These are phyloP conservation scores for Nymphalis io DNA, from an alignment of 1,140 invertebrate species.

Conservation along the genomic window DNA sequence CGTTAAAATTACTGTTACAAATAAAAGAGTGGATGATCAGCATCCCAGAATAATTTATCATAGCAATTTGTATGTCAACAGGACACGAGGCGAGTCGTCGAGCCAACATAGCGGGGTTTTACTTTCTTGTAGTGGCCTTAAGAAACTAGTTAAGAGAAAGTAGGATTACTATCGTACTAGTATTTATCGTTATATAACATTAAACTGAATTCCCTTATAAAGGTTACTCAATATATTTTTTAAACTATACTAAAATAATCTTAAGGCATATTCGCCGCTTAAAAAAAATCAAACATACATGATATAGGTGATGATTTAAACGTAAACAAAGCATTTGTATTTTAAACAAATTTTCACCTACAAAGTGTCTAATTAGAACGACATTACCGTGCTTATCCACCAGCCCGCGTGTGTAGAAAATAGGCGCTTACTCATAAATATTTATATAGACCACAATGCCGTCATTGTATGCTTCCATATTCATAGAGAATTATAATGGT, in stretches of 20 bases:
- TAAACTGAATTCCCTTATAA: constrained; percentile 32
- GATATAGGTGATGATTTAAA: constrained; percentile 11
- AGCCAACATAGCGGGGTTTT: constrained; percentile 75
- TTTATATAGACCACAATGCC: constrained; percentile 72
- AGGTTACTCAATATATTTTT: neutral
- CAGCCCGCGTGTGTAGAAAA: constrained; percentile 71
- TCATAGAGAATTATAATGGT: constrained; percentile 77
- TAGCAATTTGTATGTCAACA: constrained; percentile 75
- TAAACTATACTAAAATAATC: neutral
- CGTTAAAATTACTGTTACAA: constrained; percentile 33
- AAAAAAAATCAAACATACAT: neutral
- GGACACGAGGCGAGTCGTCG: constrained; percentile 65
- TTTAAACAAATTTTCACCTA: constrained; percentile 67
- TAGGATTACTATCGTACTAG: constrained; percentile 69
- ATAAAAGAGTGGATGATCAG: constrained; percentile 28
- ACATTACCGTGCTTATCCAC: constrained; percentile 71
- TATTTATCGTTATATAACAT: constrained; percentile 71
- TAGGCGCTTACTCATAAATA: constrained; percentile 76
- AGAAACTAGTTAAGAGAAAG: constrained; percentile 79
- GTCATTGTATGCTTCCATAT: constrained; percentile 74
- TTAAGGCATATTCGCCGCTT: neutral
- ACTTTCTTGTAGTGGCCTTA: constrained; percentile 77
- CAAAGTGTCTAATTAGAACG: constrained; percentile 66
- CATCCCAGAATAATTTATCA: constrained; percentile 66
- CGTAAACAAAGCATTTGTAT: neutral